phyloP scores from a whole-genome alignment of 2,113 vertebrate species.

The Caranx ignobilis region DNA sequence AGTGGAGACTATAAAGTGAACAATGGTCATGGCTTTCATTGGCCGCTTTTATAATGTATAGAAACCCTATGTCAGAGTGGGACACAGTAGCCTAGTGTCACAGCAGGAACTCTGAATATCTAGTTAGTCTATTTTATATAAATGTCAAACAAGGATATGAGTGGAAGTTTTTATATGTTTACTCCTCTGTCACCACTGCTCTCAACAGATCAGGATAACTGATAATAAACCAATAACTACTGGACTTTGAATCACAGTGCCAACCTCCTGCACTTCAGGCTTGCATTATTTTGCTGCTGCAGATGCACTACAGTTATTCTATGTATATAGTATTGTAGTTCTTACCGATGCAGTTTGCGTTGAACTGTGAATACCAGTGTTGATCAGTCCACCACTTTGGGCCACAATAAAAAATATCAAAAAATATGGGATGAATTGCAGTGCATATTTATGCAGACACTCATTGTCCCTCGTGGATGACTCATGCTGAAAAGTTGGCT shows the following conservation, averaged over 20 bases:
- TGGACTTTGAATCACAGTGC: background rate
- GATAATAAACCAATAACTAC: background rate
- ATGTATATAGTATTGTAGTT: background rate
- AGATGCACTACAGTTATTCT: background rate
- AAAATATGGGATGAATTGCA: background rate
- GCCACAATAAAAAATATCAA: background rate
- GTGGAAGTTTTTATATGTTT: background rate
- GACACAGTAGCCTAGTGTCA: background rate
- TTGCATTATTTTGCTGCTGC: background rate
- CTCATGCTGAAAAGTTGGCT: background rate
- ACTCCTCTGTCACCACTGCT: no score
- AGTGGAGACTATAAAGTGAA: slow-evolving; percentile 1
- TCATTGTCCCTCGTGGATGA: background rate
- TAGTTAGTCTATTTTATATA: background rate
- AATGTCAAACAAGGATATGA: background rate
- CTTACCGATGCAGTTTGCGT: background rate
- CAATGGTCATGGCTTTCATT: background rate
- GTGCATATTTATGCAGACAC: background rate
- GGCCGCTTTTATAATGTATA: background rate
- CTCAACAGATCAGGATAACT: background rate
- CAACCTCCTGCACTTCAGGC: background rate
- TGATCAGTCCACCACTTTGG: background rate
- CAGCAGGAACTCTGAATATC: background rate
- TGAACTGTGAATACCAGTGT: no score
- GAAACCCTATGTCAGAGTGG: background rate